These are phyloP conservation scores for Gymnoscopelus microlampas DNA, from an alignment of 2,797 vertebrate genomes.

Conservation along the genomic window DNA sequence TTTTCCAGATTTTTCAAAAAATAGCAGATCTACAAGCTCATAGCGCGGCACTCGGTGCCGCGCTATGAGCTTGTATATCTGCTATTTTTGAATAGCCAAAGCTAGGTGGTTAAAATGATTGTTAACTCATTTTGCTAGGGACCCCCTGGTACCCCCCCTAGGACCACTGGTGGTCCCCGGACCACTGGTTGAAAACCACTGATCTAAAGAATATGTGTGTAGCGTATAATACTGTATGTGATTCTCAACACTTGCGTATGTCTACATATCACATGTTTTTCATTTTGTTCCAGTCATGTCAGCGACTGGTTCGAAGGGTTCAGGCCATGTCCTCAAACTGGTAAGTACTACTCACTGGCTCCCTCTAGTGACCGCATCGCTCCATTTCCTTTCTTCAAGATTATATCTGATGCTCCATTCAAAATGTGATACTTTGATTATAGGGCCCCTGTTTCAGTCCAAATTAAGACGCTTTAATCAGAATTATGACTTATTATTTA, in stretches of 20 bases:
- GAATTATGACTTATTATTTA: background rate
- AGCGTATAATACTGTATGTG: background rate
- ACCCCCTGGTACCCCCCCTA: too few relatives aligned
- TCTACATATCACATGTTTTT: background rate
- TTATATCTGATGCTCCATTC: background rate
- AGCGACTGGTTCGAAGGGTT: slow-evolving; percentile 64
- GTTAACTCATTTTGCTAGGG: too few relatives aligned
- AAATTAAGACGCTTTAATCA: background rate
- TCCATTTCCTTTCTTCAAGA: background rate
- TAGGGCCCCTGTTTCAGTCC: background rate
- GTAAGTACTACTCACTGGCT: slow-evolving; percentile 66
- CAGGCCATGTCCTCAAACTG: slow-evolving; percentile 85
- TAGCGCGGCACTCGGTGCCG: too few relatives aligned
- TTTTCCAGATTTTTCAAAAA: too few relatives aligned
- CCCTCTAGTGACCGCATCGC: background rate
- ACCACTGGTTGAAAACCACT: too few relatives aligned
- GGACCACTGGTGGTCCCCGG: too few relatives aligned
- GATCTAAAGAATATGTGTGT: too few relatives aligned
- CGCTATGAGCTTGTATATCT: too few relatives aligned
- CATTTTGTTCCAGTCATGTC: slow-evolving; percentile 53
- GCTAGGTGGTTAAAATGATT: too few relatives aligned
- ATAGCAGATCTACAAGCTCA: too few relatives aligned
- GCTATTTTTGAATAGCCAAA: too few relatives aligned
- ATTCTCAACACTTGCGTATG: background rate
- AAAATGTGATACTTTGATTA: background rate